Evolutionary conservation across 2,888 invertebrate genomes (phyloP), one percentile per base, ranked within the genome.

Genomic region (Spicauda simplicius): DNA sequence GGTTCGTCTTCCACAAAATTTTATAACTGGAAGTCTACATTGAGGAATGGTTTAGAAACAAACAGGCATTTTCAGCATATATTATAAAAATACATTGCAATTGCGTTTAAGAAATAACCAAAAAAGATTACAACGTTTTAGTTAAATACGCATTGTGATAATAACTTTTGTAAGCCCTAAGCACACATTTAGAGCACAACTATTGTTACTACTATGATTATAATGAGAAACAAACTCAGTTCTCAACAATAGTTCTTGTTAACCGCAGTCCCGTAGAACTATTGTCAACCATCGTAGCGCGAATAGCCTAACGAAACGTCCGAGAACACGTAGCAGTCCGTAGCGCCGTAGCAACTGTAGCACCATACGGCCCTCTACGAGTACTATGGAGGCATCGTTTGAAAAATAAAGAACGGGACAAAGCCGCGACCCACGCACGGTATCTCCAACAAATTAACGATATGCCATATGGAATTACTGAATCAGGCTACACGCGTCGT

Each of bases 361-460:
- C 57, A 57, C 16, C 48, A 33, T 61, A 57, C 56, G 50, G 48
- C 63, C 63, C 63, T 54, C 54, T 41, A 25, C 62, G 41, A n/a
- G n/a, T n/a, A 5, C 45, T 37, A 50, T 56, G 48, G 56, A 56
- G 57, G 20, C 37, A 52, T 14, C 64, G 57, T 16, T 64, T 64
- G 64, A 30, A 45, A 58, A 58, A 64, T 53, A 64, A 64, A 58
- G 64, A 58, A 59, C 59, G 59, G 54, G 59, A 65, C 65, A 62
- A 66, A 69, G 48, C 61, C 48, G 50, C 48, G 50, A 54, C 53
- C 59, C 37, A 55, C 19, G 16, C 60, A 65, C 57, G n/a, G 59
- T 58, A 68, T 66, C 70, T 71, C 65, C 61, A 59, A 68, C 71
- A 66, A 71, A 71, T 71, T 68, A 71, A 71, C 68, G 65, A 65